A percentile compares a stretch with the other conserved stretches of the same genome.
Evolutionary conservation across 2,797 vertebrate species (phyloP).

Genomic region (Hydrolagus colliei): DNA sequence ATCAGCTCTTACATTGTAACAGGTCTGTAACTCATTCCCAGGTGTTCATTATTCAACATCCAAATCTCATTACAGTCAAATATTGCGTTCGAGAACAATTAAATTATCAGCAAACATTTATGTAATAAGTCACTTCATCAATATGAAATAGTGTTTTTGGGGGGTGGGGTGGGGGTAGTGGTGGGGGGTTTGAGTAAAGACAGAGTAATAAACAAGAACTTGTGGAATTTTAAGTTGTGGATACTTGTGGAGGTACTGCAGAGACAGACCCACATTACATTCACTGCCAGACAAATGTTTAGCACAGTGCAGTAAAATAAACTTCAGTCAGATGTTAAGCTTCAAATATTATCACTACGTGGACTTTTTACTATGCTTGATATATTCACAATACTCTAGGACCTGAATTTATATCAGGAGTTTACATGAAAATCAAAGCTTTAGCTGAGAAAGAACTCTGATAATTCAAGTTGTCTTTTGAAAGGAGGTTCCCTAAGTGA

Average conservation of each 20-base stretch:
- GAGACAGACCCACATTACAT: neutral
- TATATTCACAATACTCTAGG: neutral
- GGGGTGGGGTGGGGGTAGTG: too few relatives aligned
- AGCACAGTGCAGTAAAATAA: neutral
- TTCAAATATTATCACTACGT: neutral
- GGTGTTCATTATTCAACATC: neutral
- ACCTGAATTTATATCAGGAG: neutral
- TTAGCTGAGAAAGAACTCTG: neutral
- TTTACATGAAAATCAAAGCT: neutral
- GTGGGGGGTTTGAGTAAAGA: neutral
- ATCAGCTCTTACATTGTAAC: too few relatives aligned
- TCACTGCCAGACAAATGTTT: too few relatives aligned
- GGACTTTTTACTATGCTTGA: neutral
- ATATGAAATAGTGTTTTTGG: neutral
- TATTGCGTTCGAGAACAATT: neutral
- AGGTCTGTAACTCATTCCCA: neutral
- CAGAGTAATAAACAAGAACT: neutral
- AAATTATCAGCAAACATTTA: neutral
- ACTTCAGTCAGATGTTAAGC: neutral
- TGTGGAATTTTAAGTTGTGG: neutral
- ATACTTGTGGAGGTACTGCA: neutral
- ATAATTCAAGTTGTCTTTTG: neutral
- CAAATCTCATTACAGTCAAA: neutral
- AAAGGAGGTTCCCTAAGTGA: neutral
- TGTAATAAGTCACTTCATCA: neutral